Conservation (phyloP, 2,113 vertebrate species). For the Callionymus lyra region DNA sequence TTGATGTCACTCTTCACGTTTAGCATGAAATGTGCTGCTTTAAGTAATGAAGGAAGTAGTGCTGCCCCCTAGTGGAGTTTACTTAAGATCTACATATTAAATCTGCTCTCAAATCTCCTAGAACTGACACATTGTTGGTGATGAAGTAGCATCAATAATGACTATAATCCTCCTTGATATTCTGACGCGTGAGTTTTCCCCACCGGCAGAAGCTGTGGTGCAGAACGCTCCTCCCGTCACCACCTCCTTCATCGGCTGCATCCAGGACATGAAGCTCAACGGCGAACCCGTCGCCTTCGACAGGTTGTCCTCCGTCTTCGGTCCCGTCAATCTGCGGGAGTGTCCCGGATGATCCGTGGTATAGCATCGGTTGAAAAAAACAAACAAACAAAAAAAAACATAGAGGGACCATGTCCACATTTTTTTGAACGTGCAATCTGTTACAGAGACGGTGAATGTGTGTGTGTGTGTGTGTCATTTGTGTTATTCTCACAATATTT, state of each 20-base stretch:
- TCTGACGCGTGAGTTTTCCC: no score
- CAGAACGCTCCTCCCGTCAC: conserved; percentile 57
- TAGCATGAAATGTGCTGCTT: no score
- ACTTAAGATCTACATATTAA: no score
- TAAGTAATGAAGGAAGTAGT: no score
- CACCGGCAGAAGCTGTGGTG: conserved; percentile 16
- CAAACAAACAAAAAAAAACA: no score
- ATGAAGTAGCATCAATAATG: no score
- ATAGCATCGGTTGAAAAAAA: no score
- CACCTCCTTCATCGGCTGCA: conserved; percentile 76
- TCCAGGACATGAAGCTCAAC: conserved; percentile 75
- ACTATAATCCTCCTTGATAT: no score
- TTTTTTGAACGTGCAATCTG: conserved; percentile 54
- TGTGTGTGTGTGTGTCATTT: conserved; percentile 12
- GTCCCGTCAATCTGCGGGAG: conserved; percentile 74
- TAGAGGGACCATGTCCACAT: conserved; percentile 51
- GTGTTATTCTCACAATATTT: conserved; percentile 47
- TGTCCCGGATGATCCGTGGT: conserved; percentile 69
- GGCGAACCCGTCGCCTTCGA: conserved; percentile 57
- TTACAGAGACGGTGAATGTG: conserved; percentile 52
- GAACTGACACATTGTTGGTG: no score
- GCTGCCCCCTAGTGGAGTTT: no score
- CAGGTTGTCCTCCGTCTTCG: conserved; percentile 64
- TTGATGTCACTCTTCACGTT: no score
- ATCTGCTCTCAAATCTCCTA: no score